Conservation (phyloP, 1,140 invertebrate genomes). For the Lepidostoma basale region DNA sequence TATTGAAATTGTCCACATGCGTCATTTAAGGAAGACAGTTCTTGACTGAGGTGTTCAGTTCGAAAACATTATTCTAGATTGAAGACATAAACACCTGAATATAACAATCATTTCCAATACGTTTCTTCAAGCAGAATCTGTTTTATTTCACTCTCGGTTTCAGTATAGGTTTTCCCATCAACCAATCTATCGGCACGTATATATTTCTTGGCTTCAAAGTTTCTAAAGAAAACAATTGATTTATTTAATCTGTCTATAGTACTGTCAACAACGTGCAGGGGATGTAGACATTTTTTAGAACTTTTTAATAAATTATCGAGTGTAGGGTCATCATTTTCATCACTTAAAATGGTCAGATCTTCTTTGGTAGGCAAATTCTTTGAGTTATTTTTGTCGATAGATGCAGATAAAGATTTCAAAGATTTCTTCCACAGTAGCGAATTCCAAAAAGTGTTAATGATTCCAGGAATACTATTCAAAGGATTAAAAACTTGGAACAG, state of each 20-base stretch:
- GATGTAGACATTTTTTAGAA: conserved; percentile 5
- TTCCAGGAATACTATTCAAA: background rate
- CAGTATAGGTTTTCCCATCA: conserved; percentile 12
- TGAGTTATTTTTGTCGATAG: background rate
- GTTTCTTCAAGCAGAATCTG: conserved; percentile 18
- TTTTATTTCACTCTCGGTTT: conserved; percentile 28
- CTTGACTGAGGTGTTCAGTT: too few species aligned
- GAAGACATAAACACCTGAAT: too few species aligned
- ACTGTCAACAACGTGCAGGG: background rate
- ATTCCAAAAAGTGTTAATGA: background rate
- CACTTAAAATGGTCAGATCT: background rate
- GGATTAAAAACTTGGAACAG: conserved; percentile 13
- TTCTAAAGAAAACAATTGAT: conserved; percentile 12
- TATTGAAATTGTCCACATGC: too few species aligned
- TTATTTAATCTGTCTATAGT: background rate
- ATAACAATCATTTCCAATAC: conserved; percentile 14
- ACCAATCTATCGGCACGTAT: background rate
- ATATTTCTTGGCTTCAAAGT: conserved; percentile 15
- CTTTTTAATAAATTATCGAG: conserved; percentile 13
- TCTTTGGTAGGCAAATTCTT: background rate
- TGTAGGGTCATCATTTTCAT: conserved; percentile 5
- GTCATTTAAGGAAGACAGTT: too few species aligned
- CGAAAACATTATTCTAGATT: too few species aligned
- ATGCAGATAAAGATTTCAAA: background rate
- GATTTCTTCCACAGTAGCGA: background rate